Evolutionary conservation across 2,888 invertebrate species (phyloP), one percentile per base, ranked within the genome.

Genomic region (Carpatolechia fugitivella): DNA sequence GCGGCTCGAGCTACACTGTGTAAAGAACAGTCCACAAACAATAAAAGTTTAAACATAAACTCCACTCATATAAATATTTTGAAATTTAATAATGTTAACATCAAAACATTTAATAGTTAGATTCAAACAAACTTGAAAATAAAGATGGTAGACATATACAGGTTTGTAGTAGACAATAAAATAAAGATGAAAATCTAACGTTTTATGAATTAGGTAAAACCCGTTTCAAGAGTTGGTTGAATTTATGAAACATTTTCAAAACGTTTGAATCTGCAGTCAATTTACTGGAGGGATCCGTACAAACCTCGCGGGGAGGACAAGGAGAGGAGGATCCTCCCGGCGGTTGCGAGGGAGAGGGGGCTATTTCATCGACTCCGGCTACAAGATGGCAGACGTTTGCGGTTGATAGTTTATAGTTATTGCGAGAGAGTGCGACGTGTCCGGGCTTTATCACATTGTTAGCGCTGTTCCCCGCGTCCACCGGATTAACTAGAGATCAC

Each of bases 391-490:
- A 89, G 88, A 85, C 86, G 80, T 86, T 89, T 85, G 89, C 80
- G 89, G 89, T 83, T 86, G 88, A 88, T 89, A 89, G 89, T 90
- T 89, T 89, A 89, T 90, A 87, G 89, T 89, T 89, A 90, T 89
- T 89, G 85, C 85, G 80, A 86, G 85, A 73, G 80, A 81, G 82
- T 78, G 82, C 81, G 83, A 82, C 81, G 85, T 82, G 85, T 80
- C 81, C 81, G 76, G 75, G 78, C 79, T 88, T 85, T 87, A 88
- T 88, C 89, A 86, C 89, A 82, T 88, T 87, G 89, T 89, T 88
- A 88, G 82, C 82, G 82, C 77, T 85, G 85, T 86, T 85, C 83
- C 83, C 85, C 84, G 77, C 78, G 81, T 85, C 79, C 80, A 77
- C 75, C 72, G 82, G 87, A 89, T 88, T 86, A 86, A 82, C 78